These are phyloP conservation scores for Ciconia boyciana DNA, from an alignment of 2,113 vertebrate species.

Conservation along the genomic window DNA sequence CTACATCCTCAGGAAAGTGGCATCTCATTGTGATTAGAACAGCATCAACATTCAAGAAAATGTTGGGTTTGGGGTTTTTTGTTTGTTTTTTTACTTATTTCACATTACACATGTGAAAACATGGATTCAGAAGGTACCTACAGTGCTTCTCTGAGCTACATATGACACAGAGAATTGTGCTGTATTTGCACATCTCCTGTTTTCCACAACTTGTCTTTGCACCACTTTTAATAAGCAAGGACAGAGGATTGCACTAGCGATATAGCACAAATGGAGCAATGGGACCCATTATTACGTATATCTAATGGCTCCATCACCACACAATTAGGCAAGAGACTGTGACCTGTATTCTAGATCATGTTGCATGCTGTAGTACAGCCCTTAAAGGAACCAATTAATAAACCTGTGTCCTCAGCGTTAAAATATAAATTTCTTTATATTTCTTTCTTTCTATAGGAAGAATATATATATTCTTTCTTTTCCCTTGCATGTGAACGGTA, in stretches of 20 bases:
- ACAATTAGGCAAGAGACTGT: neutral
- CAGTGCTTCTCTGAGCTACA: neutral
- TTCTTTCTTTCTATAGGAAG: too few species aligned
- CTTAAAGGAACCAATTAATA: neutral
- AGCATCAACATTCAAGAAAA: neutral
- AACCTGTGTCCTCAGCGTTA: neutral
- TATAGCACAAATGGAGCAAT: neutral
- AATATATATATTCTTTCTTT: neutral
- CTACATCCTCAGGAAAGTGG: neutral
- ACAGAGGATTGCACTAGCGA: neutral
- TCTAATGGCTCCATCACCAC: neutral
- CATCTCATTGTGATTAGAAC: neutral
- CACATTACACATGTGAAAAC: neutral
- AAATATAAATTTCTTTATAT: neutral
- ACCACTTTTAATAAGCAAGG: neutral
- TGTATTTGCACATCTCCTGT: neutral
- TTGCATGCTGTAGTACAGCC: neutral
- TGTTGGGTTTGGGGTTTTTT: neutral
- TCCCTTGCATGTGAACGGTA: neutral
- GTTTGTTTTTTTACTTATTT: neutral
- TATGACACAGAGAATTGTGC: fast-evolving
- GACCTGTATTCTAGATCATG: neutral
- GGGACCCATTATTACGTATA: neutral
- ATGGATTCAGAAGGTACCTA: neutral
- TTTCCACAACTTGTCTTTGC: neutral